phyloP scores from a whole-genome alignment of 2,113 vertebrate species.

The Sceloporus undulatus region DNA sequence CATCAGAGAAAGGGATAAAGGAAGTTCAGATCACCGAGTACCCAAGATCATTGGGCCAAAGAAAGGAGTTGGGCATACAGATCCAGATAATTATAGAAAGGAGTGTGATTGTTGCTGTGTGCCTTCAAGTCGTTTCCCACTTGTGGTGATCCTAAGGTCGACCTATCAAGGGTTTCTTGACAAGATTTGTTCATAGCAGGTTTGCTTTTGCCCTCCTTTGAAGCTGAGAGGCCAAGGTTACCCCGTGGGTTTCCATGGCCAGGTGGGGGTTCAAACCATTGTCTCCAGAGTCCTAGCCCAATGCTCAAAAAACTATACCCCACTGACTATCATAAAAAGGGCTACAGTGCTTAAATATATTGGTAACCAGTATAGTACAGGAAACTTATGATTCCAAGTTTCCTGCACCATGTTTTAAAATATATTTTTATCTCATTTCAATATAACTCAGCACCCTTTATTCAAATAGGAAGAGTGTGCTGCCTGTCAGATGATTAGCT shows the following conservation, averaged over 20 bases:
- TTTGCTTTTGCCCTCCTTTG: no score
- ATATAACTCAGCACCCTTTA: constrained; percentile 44
- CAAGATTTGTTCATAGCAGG: no score
- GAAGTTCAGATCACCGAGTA: background rate
- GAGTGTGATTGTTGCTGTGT: no score
- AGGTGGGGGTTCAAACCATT: no score
- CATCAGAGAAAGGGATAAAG: background rate
- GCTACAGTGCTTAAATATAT: background rate
- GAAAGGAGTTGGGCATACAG: background rate
- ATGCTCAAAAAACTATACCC: no score
- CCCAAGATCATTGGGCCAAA: background rate
- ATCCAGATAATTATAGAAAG: background rate
- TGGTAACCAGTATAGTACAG: background rate
- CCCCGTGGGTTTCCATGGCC: no score
- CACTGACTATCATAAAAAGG: background rate
- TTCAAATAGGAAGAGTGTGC: background rate
- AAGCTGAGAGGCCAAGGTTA: no score
- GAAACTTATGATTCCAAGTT: background rate
- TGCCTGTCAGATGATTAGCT: background rate
- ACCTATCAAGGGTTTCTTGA: no score
- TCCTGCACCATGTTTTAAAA: background rate
- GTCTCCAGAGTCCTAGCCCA: no score
- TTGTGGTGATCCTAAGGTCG: no score
- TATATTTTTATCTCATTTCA: background rate
- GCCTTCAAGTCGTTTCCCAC: no score